These are phyloP conservation scores for Candoia aspera DNA, from an alignment of 2,113 vertebrate species.

Conservation along the genomic window DNA sequence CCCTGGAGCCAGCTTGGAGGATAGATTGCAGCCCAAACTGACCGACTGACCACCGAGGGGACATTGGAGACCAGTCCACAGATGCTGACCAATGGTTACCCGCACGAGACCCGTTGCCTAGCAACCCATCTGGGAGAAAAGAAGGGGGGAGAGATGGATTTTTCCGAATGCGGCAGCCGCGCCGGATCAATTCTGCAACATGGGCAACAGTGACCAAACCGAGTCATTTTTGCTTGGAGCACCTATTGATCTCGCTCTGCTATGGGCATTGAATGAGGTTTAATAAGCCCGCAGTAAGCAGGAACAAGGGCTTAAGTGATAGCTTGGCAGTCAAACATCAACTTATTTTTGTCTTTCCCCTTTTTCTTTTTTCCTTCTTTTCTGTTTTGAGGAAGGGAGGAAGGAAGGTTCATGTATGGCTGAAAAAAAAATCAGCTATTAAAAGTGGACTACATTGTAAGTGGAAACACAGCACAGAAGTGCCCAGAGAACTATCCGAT, in stretches of 20 bases:
- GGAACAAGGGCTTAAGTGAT: constrained; percentile 74
- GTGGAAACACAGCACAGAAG: neutral
- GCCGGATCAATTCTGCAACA: constrained; percentile 81
- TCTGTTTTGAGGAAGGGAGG: constrained; percentile 35
- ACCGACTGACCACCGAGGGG: constrained; percentile 77
- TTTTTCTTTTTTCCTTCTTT: neutral
- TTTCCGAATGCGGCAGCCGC: constrained; percentile 76
- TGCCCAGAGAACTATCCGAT: neutral
- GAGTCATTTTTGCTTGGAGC: constrained; percentile 77
- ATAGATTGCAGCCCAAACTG: constrained; percentile 69
- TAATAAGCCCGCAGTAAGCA: constrained; percentile 76
- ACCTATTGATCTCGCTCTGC: constrained; percentile 79
- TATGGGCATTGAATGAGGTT: constrained; percentile 77
- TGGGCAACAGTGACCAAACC: constrained; percentile 70
- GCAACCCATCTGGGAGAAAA: constrained; percentile 71
- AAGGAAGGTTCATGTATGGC: neutral
- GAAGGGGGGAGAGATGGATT: constrained; percentile 65
- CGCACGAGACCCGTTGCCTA: constrained; percentile 73
- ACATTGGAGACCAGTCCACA: constrained; percentile 48
- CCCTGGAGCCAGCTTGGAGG: constrained; percentile 69
- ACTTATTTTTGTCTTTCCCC: constrained; percentile 65
- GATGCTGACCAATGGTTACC: constrained; percentile 68
- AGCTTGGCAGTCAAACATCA: constrained; percentile 72
- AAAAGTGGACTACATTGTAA: neutral
- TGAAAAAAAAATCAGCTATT: neutral